Percentiles rank a stretch among this genome's conserved stretches.
Evolutionary conservation across 2,888 invertebrate species (phyloP).

Genomic region (Mythimna albipuncta): DNA sequence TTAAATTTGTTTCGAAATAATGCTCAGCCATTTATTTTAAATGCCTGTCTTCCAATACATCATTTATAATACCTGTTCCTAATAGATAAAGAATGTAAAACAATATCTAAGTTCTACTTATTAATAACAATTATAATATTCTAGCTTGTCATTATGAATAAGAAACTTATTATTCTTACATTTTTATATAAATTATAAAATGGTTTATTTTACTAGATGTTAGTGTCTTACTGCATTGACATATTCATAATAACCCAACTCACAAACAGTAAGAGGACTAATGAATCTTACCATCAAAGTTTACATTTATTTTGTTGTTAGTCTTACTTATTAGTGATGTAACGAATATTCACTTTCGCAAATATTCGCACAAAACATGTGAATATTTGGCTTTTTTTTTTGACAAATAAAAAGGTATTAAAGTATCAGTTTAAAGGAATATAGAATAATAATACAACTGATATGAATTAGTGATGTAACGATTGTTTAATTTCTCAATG

Average conservation of each 20-base stretch:
- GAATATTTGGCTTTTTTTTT: too few species aligned
- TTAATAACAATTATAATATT: slow-evolving; percentile 15
- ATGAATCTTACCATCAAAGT: not conserved
- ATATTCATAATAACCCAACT: slow-evolving; percentile 5
- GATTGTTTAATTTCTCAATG: too few species aligned
- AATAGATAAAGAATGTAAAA: slow-evolving; percentile 16
- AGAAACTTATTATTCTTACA: slow-evolving; percentile 11
- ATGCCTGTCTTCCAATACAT: slow-evolving; percentile 31
- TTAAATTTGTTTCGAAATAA: slow-evolving; percentile 22
- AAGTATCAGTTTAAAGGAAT: too few species aligned
- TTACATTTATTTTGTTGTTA: not conserved
- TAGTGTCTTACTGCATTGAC: slow-evolving; percentile 1
- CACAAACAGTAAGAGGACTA: not conserved
- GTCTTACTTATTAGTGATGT: not conserved
- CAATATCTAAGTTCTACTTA: slow-evolving; percentile 40
- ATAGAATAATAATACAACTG: too few species aligned
- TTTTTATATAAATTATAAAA: slow-evolving; percentile 18
- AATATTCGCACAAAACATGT: too few species aligned
- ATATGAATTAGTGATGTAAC: too few species aligned
- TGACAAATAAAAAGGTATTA: too few species aligned
- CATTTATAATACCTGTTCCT: slow-evolving; percentile 26
- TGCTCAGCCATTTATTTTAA: slow-evolving; percentile 56
- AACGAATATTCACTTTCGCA: too few species aligned
- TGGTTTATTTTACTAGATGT: not conserved
- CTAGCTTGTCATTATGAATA: not conserved